Evolutionary conservation across 2,888 invertebrate genomes (phyloP).

Genomic region (Zygaena filipendulae): DNA sequence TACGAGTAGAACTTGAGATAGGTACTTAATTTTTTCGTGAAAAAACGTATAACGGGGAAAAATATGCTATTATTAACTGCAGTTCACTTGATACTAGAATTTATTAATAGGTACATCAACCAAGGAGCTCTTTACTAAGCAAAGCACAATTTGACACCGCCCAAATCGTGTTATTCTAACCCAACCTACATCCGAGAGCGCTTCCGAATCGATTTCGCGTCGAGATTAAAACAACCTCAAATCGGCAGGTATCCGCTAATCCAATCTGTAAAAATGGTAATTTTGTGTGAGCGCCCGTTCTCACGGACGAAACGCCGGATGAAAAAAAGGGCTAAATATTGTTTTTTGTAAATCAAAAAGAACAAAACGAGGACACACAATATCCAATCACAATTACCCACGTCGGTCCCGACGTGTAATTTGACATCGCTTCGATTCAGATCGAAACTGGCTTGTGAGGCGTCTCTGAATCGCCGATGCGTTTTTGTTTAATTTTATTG

Average conservation of each 20-base stretch:
- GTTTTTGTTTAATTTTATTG: too few species aligned
- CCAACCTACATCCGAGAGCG: conserved; percentile 35
- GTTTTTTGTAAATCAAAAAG: conserved; percentile 37
- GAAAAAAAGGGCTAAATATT: conserved; percentile 29
- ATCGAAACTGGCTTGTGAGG: too few species aligned
- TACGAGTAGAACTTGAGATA: too few species aligned
- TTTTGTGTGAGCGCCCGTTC: conserved; percentile 49
- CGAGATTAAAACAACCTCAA: conserved; percentile 38
- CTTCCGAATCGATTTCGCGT: conserved; percentile 34
- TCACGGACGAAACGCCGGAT: conserved; percentile 57
- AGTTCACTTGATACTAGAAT: too few species aligned
- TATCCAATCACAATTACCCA: conserved; percentile 60
- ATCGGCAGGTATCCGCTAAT: conserved; percentile 43
- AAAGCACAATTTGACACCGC: conserved; percentile 24
- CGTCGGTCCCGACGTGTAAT: conserved; percentile 31
- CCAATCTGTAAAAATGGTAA: conserved; percentile 66
- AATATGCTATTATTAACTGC: too few species aligned
- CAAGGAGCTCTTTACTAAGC: too few species aligned
- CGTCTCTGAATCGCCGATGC: too few species aligned
- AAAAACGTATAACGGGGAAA: too few species aligned
- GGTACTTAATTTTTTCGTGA: too few species aligned
- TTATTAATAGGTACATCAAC: too few species aligned
- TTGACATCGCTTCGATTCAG: too few species aligned
- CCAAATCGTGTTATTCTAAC: conserved; percentile 45
- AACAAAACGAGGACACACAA: too few species aligned